These are phyloP conservation scores for Synanthedon formicaeformis DNA, from an alignment of 2,888 invertebrate genomes.

Conservation along the genomic window DNA sequence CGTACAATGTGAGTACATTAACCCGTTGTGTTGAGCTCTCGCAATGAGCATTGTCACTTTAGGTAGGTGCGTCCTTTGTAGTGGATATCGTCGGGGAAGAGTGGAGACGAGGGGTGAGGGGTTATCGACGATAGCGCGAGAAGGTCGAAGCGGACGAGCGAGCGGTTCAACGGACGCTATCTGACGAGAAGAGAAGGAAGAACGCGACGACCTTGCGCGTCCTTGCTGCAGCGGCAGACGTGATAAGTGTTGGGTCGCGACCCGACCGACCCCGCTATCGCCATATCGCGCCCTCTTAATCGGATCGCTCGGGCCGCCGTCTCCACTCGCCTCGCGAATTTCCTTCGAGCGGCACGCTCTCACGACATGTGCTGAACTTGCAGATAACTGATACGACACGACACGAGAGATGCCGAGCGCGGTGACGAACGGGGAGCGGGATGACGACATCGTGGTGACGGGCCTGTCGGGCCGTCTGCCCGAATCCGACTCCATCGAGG, in stretches of 20 bases:
- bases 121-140: not conserved
- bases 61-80: too few relatives aligned
- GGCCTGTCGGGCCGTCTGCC: constrained; percentile 92
- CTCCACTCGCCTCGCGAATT: constrained; percentile 34
- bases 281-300: constrained; percentile 40
- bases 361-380: constrained; percentile 3
- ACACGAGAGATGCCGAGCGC: constrained; percentile 46
- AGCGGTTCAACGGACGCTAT: not conserved
- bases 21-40: too few relatives aligned
- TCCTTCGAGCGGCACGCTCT: constrained; percentile 12
- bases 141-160: constrained; percentile 1
- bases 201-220: constrained; percentile 49
- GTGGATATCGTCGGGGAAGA: too few relatives aligned
- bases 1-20: too few relatives aligned
- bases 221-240: constrained; percentile 39
- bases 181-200: constrained; percentile 14
- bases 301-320: constrained; percentile 16
- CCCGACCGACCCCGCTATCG: constrained; percentile 35
- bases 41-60: too few relatives aligned
- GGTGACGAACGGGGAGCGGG: constrained; percentile 36
- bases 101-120: too few relatives aligned
- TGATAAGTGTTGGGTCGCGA: constrained; percentile 39
- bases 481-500: constrained; percentile 89
- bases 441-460: constrained; percentile 82
- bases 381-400: not conserved